Conservation (phyloP, 1,140 invertebrate species). For the Drosophila nigrodunni region DNA sequence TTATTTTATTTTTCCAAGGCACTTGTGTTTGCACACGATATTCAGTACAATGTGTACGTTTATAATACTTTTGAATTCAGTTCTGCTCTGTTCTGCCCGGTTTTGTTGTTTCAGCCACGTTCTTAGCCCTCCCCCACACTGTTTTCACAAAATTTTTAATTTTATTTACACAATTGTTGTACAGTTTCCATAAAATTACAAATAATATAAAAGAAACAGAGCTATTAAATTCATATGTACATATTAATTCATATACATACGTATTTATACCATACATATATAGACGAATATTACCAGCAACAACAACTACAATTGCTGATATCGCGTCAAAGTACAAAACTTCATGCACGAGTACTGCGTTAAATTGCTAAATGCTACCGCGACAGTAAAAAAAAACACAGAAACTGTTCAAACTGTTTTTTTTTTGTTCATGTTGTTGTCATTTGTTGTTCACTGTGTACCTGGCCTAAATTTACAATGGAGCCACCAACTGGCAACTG, state of each 20-base stretch:
- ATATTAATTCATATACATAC: slow-evolving; percentile 11
- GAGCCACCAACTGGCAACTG: slow-evolving; percentile 72
- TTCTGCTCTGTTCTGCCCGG: not conserved
- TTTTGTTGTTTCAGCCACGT: slow-evolving; percentile 47
- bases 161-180: slow-evolving; percentile 79
- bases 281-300: slow-evolving; percentile 50
- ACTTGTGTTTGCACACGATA: slow-evolving; percentile 73
- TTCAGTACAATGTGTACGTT: slow-evolving; percentile 36
- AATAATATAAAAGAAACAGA: slow-evolving; percentile 65
- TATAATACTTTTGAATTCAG: not conserved
- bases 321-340: slow-evolving; percentile 80
- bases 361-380: slow-evolving; percentile 81
- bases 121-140: slow-evolving; percentile 11
- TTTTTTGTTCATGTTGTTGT: slow-evolving; percentile 16
- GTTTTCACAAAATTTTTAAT: slow-evolving; percentile 58
- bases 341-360: slow-evolving; percentile 81
- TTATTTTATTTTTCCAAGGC: slow-evolving; percentile 19
- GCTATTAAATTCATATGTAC: slow-evolving; percentile 62
- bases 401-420: slow-evolving; percentile 64
- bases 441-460: slow-evolving; percentile 57
- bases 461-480: slow-evolving; percentile 72
- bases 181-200: slow-evolving; percentile 81
- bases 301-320: slow-evolving; percentile 59
- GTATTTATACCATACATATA: not conserved
- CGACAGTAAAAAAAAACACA: slow-evolving; percentile 65